Evolutionary conservation across 2,888 invertebrate genomes (phyloP).

Genomic region (Cheilosia variabilis): DNA sequence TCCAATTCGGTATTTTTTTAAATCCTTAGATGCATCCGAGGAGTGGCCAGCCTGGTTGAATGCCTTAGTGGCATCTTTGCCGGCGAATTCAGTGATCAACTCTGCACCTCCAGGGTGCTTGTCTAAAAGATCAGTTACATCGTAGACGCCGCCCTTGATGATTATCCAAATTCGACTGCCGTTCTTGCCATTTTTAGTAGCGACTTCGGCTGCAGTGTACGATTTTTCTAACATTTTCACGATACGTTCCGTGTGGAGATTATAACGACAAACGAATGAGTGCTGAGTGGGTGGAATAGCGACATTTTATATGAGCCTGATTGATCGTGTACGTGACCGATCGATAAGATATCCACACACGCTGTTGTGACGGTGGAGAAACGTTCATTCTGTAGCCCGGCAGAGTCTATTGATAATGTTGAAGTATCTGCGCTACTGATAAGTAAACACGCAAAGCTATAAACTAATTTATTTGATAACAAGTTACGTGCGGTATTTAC

Average conservation of each 20-base stretch:
- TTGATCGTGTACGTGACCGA: background rate
- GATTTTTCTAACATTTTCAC: constrained; percentile 68
- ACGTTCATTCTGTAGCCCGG: background rate
- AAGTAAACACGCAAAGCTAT: background rate
- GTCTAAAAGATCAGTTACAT: constrained; percentile 87
- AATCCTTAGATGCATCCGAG: constrained; percentile 85
- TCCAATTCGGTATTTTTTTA: constrained; percentile 88
- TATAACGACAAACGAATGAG: constrained; percentile 38
- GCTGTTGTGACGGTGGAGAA: background rate
- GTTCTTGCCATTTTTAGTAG: constrained; percentile 85
- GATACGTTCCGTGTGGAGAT: constrained; percentile 38
- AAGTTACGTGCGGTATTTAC: constrained; percentile 24
- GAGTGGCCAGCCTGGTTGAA: constrained; percentile 89
- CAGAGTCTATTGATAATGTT: constrained; percentile 14
- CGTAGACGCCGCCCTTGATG: constrained; percentile 87
- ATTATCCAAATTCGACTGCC: constrained; percentile 87
- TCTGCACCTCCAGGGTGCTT: constrained; percentile 90
- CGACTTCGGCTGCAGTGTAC: constrained; percentile 85
- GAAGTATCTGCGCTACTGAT: constrained; percentile 13
- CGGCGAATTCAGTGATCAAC: constrained; percentile 87
- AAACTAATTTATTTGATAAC: background rate
- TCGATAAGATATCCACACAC: constrained; percentile 5
- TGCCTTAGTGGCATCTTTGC: constrained; percentile 87
- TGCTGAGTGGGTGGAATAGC: background rate
- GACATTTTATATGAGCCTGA: constrained; percentile 47